Evolutionary conservation across 2,113 vertebrate species (phyloP).

Genomic region (Callorhinus ursinus): DNA sequence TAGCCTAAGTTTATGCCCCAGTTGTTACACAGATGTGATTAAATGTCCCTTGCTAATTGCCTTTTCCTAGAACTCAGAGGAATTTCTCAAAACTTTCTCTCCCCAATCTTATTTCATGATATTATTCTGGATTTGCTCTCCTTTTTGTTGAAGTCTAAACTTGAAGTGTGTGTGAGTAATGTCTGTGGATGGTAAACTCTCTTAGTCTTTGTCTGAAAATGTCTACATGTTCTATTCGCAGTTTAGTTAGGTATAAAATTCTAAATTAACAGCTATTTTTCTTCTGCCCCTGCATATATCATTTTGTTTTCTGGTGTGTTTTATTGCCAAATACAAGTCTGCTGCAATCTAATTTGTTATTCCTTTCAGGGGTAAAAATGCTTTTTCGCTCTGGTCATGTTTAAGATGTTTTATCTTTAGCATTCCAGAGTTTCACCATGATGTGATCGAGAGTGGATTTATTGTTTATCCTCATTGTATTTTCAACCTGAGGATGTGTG

Average conservation of each 20-base stretch:
- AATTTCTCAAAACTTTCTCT: background rate
- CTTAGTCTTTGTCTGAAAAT: background rate
- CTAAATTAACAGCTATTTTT: background rate
- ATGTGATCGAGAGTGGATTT: background rate
- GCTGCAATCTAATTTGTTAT: background rate
- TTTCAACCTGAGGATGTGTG: background rate
- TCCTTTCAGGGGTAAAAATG: background rate
- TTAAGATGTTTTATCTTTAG: slow-evolving; percentile 1
- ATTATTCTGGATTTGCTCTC: background rate
- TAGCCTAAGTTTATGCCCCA: background rate
- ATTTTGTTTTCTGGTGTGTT: background rate
- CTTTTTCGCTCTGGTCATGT: background rate
- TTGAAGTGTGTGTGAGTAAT: background rate
- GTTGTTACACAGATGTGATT: background rate
- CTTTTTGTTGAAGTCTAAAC: background rate
- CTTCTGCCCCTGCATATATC: background rate
- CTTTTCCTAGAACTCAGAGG: background rate
- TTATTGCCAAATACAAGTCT: background rate
- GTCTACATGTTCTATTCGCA: background rate
- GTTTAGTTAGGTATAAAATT: background rate
- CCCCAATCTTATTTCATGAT: background rate
- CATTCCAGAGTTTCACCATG: background rate
- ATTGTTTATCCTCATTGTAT: background rate
- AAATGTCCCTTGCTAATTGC: background rate
- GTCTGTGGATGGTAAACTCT: background rate